Percentiles rank a stretch among this genome's conserved stretches.
phyloP scores from a whole-genome alignment of 2,888 invertebrate genomes.

The Torymus aiolomorphi region DNA sequence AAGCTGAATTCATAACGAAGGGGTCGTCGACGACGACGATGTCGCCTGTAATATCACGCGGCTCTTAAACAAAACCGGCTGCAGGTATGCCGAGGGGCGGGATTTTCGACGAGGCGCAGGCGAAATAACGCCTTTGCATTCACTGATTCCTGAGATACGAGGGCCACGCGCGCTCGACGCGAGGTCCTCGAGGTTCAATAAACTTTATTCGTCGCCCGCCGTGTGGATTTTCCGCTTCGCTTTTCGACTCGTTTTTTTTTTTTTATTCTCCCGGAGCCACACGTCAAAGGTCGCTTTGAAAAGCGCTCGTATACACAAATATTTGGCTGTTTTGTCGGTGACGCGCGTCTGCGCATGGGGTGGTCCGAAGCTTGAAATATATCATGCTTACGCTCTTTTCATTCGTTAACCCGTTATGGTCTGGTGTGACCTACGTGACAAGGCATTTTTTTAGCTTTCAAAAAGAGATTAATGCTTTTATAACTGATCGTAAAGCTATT shows the following conservation, averaged over 20 bases:
- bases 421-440: not conserved
- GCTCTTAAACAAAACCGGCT: constrained; percentile 21
- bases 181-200: not conserved
- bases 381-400: too few relatives aligned
- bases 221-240: not conserved
- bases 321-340: not conserved
- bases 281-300: not conserved
- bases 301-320: not conserved
- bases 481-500: too few relatives aligned
- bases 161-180: not conserved
- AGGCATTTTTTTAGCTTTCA: too few relatives aligned
- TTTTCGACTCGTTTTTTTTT: not conserved
- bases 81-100: not conserved
- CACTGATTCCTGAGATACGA: constrained; percentile 33
- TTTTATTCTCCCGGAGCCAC: not conserved
- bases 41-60: constrained; percentile 19
- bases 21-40: not conserved
- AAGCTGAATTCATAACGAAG: constrained; percentile 50
- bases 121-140: constrained; percentile 39
- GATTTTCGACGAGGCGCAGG: not conserved
- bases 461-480: too few relatives aligned
- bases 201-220: constrained; percentile 4
- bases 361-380: too few relatives aligned
- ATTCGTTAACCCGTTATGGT: not conserved
- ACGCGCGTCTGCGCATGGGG: too few relatives aligned